Evolutionary conservation across 1,140 invertebrate genomes (phyloP).

Genomic region (Aplysia californica): DNA sequence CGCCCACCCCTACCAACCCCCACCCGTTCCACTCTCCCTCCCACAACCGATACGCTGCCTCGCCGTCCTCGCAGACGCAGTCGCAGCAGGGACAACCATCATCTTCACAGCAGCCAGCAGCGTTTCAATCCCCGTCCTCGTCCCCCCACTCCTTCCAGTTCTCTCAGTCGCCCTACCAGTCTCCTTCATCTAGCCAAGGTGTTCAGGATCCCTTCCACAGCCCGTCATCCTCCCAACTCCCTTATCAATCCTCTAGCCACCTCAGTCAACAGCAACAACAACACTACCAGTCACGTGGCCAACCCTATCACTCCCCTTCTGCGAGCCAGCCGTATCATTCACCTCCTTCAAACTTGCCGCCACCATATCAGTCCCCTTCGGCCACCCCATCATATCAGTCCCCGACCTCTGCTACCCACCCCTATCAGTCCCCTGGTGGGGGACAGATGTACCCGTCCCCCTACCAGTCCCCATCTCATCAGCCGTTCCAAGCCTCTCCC

Average conservation of each 20-base stretch:
- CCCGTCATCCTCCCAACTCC: neutral
- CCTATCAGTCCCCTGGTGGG: neutral
- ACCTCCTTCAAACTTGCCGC: neutral
- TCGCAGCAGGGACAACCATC: conserved; percentile 1
- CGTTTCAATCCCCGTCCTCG: conserved; percentile 23
- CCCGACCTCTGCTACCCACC: neutral
- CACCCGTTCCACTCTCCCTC: neutral
- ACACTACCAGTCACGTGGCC: neutral
- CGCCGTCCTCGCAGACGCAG: neutral
- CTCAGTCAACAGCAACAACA: conserved; percentile 1
- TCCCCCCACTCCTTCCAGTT: neutral
- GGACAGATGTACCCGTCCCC: conserved; percentile 5
- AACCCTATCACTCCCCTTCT: neutral
- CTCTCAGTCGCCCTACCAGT: neutral
- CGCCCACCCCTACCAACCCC: neutral
- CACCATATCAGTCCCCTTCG: conserved; percentile 10
- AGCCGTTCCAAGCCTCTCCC: neutral
- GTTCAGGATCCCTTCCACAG: conserved; percentile 1
- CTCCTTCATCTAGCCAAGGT: neutral
- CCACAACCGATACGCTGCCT: neutral
- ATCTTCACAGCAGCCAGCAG: conserved; percentile 24
- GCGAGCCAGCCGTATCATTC: conserved; percentile 7
- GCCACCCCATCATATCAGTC: conserved; percentile 4
- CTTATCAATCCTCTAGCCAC: neutral
- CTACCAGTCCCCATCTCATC: conserved; percentile 6